phyloP scores from a whole-genome alignment of 2,113 vertebrate genomes.

The Heterocephalus glaber region DNA sequence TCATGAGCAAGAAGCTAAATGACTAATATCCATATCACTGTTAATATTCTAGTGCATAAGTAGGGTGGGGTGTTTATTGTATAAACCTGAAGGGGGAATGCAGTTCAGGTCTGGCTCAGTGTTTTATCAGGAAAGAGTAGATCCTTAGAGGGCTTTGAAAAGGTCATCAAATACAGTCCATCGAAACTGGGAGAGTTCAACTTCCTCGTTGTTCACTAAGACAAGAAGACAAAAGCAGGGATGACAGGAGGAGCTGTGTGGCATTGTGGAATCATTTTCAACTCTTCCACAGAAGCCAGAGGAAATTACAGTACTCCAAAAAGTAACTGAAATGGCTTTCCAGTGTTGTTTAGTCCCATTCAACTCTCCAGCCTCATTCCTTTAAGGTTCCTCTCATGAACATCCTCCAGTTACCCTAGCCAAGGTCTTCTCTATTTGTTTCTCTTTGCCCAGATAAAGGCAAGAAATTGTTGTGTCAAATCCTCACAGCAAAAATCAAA shows the following conservation, averaged over 20 bases:
- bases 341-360: not conserved
- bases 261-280: not conserved
- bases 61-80: not conserved
- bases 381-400: not conserved
- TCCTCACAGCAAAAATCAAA: not conserved
- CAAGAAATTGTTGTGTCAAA: not conserved
- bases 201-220: not conserved
- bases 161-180: not conserved
- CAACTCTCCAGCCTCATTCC: not conserved
- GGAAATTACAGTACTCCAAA: not conserved
- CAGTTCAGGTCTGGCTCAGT: not conserved
- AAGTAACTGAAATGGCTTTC: not conserved
- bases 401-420: not conserved
- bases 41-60: not conserved
- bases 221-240: not conserved
- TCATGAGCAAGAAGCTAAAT: not conserved
- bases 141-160: not conserved
- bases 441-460: not conserved
- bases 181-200: not conserved
- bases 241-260: not conserved
- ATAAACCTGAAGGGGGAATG: not conserved
- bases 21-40: not conserved
- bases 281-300: not conserved
- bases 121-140: not conserved
- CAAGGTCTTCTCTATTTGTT: not conserved